Evolutionary conservation across 2,888 invertebrate species (phyloP).

Genomic region (Aspidapion aeneum): DNA sequence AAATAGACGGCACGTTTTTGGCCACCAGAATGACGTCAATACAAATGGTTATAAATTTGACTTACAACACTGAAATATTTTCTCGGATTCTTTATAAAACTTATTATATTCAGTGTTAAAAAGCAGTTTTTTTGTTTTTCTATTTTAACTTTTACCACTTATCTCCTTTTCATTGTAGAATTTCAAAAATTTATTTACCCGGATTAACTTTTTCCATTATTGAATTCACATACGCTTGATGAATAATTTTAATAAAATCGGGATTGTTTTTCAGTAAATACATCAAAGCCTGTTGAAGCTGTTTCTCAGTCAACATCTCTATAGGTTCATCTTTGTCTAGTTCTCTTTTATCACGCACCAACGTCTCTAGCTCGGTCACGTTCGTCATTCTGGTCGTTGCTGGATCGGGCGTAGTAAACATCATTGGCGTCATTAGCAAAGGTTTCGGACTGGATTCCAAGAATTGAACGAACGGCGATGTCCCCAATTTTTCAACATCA

Average conservation of each 20-base stretch:
- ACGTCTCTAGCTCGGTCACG: constrained; percentile 17
- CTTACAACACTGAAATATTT: no score
- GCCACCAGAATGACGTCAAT: no score
- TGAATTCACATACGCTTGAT: constrained; percentile 89
- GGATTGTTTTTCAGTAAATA: constrained; percentile 84
- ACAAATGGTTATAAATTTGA: no score
- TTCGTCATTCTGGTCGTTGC: constrained; percentile 19
- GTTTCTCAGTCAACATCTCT: constrained; percentile 82
- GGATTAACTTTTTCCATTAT: constrained; percentile 58
- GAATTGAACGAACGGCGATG: constrained; percentile 57
- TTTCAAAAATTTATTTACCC: neutral
- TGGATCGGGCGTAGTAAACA: constrained; percentile 65
- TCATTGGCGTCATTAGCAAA: constrained; percentile 80
- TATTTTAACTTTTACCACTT: no score
- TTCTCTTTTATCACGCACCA: no score
- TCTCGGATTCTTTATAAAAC: no score
- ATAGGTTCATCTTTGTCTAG: constrained; percentile 40
- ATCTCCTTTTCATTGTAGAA: no score
- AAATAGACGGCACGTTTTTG: no score
- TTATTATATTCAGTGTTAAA: no score
- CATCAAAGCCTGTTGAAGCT: constrained; percentile 84
- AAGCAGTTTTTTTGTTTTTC: no score
- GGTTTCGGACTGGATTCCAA: constrained; percentile 60
- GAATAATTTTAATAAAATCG: constrained; percentile 83
- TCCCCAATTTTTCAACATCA: constrained; percentile 23